Conservation (phyloP, 1,140 invertebrate genomes). For the Saccostrea glomerata region DNA sequence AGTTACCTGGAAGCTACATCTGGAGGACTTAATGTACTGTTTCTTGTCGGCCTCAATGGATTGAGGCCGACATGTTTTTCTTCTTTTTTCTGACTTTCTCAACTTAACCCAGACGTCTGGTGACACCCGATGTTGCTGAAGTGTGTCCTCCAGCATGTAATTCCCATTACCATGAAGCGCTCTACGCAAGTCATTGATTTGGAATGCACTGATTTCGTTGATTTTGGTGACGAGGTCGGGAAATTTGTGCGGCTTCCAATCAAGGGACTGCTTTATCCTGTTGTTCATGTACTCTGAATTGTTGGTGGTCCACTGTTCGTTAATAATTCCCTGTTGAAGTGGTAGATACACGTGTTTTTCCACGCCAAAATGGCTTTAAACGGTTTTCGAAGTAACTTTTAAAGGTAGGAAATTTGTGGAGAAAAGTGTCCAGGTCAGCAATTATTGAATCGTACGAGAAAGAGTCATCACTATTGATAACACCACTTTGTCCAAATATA, state of each 20-base stretch:
- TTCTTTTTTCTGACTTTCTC: not conserved
- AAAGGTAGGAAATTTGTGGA: not conserved
- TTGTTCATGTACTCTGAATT: constrained; percentile 48
- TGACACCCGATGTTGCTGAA: not conserved
- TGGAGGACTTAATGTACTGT: not conserved
- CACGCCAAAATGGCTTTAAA: not conserved
- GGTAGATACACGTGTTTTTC: constrained; percentile 14
- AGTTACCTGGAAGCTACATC: not conserved
- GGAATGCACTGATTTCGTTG: not conserved
- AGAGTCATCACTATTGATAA: not conserved
- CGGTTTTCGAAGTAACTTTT: not conserved
- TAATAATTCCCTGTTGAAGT: not conserved
- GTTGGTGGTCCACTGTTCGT: not conserved
- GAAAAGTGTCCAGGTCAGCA: not conserved
- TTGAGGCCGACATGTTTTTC: not conserved
- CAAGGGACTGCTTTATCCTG: not conserved
- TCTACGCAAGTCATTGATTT: constrained; percentile 25
- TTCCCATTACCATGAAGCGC: constrained; percentile 37
- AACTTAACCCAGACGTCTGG: not conserved
- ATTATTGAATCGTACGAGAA: not conserved
- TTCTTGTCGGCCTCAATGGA: not conserved
- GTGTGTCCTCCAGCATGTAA: not conserved
- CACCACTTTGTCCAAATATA: not conserved
- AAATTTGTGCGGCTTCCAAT: constrained; percentile 39
- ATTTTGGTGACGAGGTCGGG: constrained; percentile 36